phyloP scores from a whole-genome alignment of 1,140 invertebrate genomes.

The Drosophila gunungcola region DNA sequence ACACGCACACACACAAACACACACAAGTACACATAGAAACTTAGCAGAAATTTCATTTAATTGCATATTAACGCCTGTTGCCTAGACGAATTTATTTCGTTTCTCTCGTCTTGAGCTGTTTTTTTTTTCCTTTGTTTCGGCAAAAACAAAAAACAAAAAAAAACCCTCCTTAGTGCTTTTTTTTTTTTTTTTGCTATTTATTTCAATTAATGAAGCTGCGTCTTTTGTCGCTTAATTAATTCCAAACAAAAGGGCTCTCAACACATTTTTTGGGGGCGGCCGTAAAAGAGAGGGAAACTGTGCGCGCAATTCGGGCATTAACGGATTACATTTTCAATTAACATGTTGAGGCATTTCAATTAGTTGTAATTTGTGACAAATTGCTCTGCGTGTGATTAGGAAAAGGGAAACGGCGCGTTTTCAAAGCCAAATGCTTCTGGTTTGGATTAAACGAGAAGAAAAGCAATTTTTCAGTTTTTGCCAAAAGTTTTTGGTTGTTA shows the following conservation, averaged over 20 bases:
- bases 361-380: conserved; percentile 38
- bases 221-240: conserved; percentile 60
- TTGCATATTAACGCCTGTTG: conserved; percentile 59
- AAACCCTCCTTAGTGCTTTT: not conserved
- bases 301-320: conserved; percentile 12
- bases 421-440: not conserved
- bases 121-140: conserved; percentile 4
- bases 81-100: conserved; percentile 46
- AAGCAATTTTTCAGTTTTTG: not conserved
- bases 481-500: too few relatives aligned
- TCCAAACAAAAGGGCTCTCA: conserved; percentile 33
- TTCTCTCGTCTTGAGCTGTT: conserved; percentile 14
- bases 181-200: conserved; percentile 44
- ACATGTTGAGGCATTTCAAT: conserved; percentile 42
- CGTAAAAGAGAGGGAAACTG: not conserved
- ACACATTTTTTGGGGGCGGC: conserved; percentile 5
- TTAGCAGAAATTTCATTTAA: conserved; percentile 55
- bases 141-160: not conserved
- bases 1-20: conserved; percentile 1
- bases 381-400: conserved; percentile 7
- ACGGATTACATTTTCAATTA: conserved; percentile 48
- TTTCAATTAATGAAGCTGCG: conserved; percentile 61
- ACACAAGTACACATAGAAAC: conserved; percentile 13
- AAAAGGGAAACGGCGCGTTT: not conserved
- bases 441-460: not conserved